Evolutionary conservation across 2,113 vertebrate species (phyloP).

Genomic region (Urocynchramus pylzowi): DNA sequence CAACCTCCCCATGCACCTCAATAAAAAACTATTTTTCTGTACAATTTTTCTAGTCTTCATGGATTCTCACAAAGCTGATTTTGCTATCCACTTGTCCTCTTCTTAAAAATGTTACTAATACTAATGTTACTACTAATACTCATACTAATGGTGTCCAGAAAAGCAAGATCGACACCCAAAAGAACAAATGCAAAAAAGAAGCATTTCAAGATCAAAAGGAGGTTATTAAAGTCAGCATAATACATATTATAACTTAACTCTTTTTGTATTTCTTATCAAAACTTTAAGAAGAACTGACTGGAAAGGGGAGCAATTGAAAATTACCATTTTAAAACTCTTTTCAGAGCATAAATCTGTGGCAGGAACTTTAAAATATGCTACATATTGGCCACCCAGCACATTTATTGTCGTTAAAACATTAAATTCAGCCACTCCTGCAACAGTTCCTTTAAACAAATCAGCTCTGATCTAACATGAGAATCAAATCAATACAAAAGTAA

Average conservation of each 20-base stretch:
- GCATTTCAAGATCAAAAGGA: background rate
- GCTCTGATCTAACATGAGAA: background rate
- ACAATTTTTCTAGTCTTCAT: background rate
- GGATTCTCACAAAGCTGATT: background rate
- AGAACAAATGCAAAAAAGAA: background rate
- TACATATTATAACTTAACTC: background rate
- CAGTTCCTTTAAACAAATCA: background rate
- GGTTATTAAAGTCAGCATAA: background rate
- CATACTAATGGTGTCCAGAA: background rate
- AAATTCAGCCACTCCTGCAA: background rate
- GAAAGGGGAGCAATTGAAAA: background rate
- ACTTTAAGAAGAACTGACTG: background rate
- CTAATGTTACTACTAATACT: too few relatives aligned
- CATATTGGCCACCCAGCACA: background rate
- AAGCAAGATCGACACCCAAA: accelerated
- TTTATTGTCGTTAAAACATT: background rate
- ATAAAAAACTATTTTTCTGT: background rate
- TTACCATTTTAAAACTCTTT: background rate
- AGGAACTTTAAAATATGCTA: background rate
- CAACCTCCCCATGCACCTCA: background rate
- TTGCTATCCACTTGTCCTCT: background rate
- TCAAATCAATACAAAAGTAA: background rate
- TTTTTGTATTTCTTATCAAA: background rate
- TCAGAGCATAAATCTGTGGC: background rate
- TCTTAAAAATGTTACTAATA: background rate